Conservation (phyloP, 2,888 invertebrate genomes). For the Formica aserva region DNA sequence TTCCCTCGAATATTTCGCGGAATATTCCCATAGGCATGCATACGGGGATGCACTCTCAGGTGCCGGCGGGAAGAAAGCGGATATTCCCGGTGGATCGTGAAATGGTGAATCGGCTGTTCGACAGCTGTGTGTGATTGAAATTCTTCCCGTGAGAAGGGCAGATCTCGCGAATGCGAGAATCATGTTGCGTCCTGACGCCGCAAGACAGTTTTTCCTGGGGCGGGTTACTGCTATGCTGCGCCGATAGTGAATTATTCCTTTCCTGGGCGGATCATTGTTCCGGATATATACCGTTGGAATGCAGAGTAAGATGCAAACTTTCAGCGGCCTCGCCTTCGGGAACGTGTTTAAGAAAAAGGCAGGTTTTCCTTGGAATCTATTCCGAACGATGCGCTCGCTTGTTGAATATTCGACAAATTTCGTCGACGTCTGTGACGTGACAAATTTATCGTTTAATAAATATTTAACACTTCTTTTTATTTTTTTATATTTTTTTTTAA, state of each 20-base stretch:
- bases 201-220: slow-evolving; percentile 48
- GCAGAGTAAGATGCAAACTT: slow-evolving; percentile 80
- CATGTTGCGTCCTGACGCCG: slow-evolving; percentile 32
- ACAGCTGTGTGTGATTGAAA: slow-evolving; percentile 44
- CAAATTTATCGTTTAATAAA: background rate
- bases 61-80: slow-evolving; percentile 40
- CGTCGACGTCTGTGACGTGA: background rate
- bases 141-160: slow-evolving; percentile 17
- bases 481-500: background rate
- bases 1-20: slow-evolving; percentile 25
- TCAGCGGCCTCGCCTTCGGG: slow-evolving; percentile 81
- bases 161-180: slow-evolving; percentile 45
- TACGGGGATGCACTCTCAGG: slow-evolving; percentile 46
- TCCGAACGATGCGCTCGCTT: background rate
- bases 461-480: background rate
- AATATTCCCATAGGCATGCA: slow-evolving; percentile 44
- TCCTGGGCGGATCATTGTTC: slow-evolving; percentile 34
- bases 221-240: slow-evolving; percentile 24
- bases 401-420: background rate
- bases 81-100: slow-evolving; percentile 41
- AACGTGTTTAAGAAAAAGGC: slow-evolving; percentile 84
- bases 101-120: slow-evolving; percentile 29
- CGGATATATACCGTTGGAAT: slow-evolving; percentile 41
- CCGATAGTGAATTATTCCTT: slow-evolving; percentile 28
- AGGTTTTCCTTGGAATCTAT: slow-evolving; percentile 69